Evolutionary conservation across 1,140 invertebrate species (phyloP), one percentile per base, ranked within the genome.

Genomic region (Trichonephila inaurata): DNA sequence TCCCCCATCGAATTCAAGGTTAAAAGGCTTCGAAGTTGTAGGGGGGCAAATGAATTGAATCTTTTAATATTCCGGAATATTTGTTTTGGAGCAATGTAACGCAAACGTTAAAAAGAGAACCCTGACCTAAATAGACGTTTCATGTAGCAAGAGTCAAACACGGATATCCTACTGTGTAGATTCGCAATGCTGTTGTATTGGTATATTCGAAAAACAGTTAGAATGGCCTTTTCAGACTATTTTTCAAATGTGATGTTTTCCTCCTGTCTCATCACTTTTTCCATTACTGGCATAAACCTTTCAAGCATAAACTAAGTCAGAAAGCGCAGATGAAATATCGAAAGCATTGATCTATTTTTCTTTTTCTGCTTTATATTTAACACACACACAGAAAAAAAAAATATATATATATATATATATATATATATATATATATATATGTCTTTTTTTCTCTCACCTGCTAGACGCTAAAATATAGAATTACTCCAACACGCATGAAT

Each of bases 121-220:
- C 72, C 72, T 77, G 72, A 77, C 44, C 44, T n/a, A 85, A 85
- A 85, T 51, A 51, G 24, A 16, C 44, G 81, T n/a, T 44, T 18
- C 44, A 44, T 85, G n/a, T 51, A 85, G 44, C 82, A 85, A 58
- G 14, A 14, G 18, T 4, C 10, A 40, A 77, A 33, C 44, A 85
- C 82, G 82, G 58, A 85, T 58, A 18, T 60, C 82, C 82, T 58
- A 60, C 12, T n/a, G 82, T 58, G 14, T 18, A 21, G 19, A 58
- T 85, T 24, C 24, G 82, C 82, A 85, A 58, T 60, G 44, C 19
- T 58, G n/a, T 12, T 85, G 58, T 24, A 21, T 85, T 19, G 21
- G 24, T 58, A 5, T 85, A 6, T 85, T 51, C 21, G 24, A 12
- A 60, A n/a, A 14, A 12, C 58, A 33, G 21, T 21, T 14, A 85